Evolutionary conservation across 2,888 invertebrate genomes (phyloP), one percentile per base, ranked within the genome.

Genomic region (Chloroclystis v-ata): DNA sequence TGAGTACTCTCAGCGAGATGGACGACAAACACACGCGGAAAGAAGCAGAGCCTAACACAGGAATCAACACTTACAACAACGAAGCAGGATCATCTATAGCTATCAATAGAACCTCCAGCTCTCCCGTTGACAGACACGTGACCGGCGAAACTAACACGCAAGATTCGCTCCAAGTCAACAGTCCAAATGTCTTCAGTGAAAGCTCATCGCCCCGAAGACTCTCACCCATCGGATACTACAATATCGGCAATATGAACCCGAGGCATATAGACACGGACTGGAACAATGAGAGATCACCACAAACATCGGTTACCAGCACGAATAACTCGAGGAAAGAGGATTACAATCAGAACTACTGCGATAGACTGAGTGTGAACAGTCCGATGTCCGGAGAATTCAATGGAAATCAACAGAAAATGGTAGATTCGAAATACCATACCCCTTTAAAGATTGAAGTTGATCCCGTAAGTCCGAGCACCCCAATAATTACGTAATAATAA

Each of bases 381-480:
- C 86, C 86, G 5, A 69, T 81, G 67, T 72, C 70, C 2, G 60
- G 71, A 35, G 81, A 80, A 45, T 78, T 70, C 58, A 87, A 88
- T 56, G 88, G 89, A 13, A 88, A 84, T 52, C 54, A 74, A 11
- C 75, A 72, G 61, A 69, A 72, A 55, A 68, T 70, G 8, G 52
- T 78, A 11, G 79, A 86, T 54, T 61, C 78, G 11, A 71, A 78
- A 67, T 81, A 89, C 72, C 73, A 80, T 58, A 83, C 78, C 43
- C 91, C 91, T 14, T 83, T 94, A 56, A 85, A 89, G 52, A 87
- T 94, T 50, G 90, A 92, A 65, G 90, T 94, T 50, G 93, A 93
- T 80, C 90, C 92, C 66, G 94, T 94, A 87, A 89, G 89, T 89
- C 69, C 55, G 49, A 56, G 40, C 47, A 57, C 50, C 57, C 25